These are phyloP conservation scores for Galaxea fascicularis DNA, from an alignment of 92 coral and sea anemone species.

Conservation along the genomic window DNA sequence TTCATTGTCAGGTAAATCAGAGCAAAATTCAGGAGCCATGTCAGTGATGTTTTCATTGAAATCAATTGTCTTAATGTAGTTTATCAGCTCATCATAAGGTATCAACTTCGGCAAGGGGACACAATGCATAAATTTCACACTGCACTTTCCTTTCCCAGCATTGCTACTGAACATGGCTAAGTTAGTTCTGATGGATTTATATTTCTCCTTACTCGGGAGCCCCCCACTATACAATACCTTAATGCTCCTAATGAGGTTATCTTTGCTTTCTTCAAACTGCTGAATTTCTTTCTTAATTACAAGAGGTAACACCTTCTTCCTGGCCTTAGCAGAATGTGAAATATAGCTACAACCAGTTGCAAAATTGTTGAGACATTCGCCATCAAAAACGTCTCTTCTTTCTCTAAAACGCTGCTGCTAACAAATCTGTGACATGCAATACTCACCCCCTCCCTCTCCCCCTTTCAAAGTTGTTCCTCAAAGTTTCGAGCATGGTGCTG, in stretches of 20 bases:
- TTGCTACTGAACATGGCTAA: conserved; percentile 12
- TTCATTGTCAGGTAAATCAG: conserved; percentile 29
- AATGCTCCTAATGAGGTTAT: conserved; percentile 53
- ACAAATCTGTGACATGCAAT: too few relatives aligned
- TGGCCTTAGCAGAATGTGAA: conserved; percentile 51
- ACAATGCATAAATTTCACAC: conserved; percentile 28
- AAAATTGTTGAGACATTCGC: too few relatives aligned
- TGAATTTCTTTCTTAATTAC: conserved; percentile 59
- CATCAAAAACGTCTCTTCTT: too few relatives aligned
- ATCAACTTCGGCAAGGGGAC: conserved; percentile 48
- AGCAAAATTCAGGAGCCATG: conserved; percentile 43
- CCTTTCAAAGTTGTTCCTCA: too few relatives aligned
- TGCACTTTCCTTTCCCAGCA: conserved; percentile 7
- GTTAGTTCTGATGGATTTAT: conserved; percentile 63
- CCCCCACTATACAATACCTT: conserved; percentile 65
- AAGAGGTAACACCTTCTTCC: conserved; percentile 54
- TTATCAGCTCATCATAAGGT: conserved; percentile 56
- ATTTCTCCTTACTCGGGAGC: conserved; percentile 68
- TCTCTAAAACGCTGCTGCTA: too few relatives aligned
- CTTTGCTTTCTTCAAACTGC: conserved; percentile 55
- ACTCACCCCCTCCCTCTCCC: too few relatives aligned
- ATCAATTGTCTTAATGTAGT: conserved; percentile 44
- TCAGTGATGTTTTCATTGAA: conserved; percentile 30
- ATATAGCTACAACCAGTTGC: too few relatives aligned
- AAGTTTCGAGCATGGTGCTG: too few relatives aligned